Evolutionary conservation across 1,140 invertebrate genomes (phyloP).

Genomic region (Lycorma delicatula): DNA sequence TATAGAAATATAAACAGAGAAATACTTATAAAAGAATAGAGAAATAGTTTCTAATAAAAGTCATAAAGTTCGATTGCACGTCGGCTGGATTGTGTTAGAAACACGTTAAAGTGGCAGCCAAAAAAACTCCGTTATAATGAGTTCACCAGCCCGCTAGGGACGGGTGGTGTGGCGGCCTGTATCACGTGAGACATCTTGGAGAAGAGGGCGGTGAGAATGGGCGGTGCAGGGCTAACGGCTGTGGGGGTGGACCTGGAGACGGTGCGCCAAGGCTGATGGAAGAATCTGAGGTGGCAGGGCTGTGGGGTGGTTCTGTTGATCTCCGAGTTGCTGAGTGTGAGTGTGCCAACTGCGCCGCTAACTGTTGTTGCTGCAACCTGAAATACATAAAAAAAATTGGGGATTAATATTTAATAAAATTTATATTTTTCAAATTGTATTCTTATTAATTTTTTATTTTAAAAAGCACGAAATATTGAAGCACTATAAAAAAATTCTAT

Average conservation of each 20-base stretch:
- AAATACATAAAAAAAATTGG: neutral
- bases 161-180: constrained; percentile 26
- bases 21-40: no score
- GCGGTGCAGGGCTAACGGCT: constrained; percentile 24
- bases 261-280: constrained; percentile 32
- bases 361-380: constrained; percentile 35
- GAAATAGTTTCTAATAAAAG: no score
- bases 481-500: no score
- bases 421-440: no score
- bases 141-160: constrained; percentile 16
- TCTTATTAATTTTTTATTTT: no score
- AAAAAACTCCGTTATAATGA: no score
- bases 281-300: constrained; percentile 30
- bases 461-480: no score
- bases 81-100: no score
- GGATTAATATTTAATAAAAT: no score
- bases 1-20: no score
- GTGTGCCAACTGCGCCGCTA: constrained; percentile 31
- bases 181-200: constrained; percentile 26
- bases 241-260: constrained; percentile 28
- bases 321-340: constrained; percentile 21
- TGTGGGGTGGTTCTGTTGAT: constrained; percentile 23
- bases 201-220: constrained; percentile 28
- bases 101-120: no score
- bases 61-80: no score